A percentile compares a stretch with the other conserved stretches of the same genome.
phyloP scores from a whole-genome alignment of 2,888 invertebrate genomes.

The Ligdia adustata region DNA sequence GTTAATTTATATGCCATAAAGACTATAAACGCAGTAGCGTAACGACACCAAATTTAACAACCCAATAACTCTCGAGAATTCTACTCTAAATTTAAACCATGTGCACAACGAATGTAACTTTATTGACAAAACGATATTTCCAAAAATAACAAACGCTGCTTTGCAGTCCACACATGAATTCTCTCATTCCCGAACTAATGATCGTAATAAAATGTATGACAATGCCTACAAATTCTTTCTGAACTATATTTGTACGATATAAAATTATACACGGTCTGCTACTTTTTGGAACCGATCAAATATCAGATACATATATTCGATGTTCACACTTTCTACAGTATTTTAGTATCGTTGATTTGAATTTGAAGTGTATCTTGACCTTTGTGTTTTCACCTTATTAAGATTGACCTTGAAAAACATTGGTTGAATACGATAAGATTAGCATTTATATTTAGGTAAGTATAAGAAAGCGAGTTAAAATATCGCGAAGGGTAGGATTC shows the following conservation, averaged over 20 bases:
- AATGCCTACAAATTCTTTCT: background rate
- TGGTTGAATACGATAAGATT: no score
- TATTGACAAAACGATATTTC: conserved; percentile 2
- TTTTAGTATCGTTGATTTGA: background rate
- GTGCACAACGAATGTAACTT: conserved; percentile 1
- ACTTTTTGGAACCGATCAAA: conserved; percentile 28
- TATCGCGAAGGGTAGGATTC: no score
- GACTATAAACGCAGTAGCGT: background rate
- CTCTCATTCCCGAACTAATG: no score
- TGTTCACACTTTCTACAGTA: conserved; percentile 3
- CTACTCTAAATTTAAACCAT: conserved; percentile 1
- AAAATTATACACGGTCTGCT: no score
- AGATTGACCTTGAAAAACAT: background rate
- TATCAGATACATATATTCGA: conserved; percentile 28
- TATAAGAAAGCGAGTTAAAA: no score
- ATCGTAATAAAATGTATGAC: background rate
- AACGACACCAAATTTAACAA: conserved; percentile 8
- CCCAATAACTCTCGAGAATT: background rate
- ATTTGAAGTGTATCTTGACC: background rate
- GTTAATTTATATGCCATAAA: background rate
- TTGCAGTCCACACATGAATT: background rate
- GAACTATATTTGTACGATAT: no score
- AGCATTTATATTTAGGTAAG: no score
- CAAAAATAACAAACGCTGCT: background rate
- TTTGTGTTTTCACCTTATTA: background rate